phyloP scores from a whole-genome alignment of 2,113 vertebrate species.

The Megaceryle maxima region DNA sequence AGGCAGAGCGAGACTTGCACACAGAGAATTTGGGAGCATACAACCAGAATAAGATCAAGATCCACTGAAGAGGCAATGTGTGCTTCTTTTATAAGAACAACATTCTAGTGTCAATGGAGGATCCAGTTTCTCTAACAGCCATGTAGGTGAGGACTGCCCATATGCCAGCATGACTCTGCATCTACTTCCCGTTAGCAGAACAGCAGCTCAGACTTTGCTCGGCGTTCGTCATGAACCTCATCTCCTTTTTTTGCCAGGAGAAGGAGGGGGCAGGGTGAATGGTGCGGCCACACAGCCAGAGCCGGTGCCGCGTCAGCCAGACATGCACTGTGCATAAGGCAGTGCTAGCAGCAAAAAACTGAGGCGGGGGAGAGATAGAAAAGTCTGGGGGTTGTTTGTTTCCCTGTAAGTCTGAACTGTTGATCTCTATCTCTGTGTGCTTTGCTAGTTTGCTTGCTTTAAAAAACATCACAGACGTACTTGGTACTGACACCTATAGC shows the following conservation, averaged over 20 bases:
- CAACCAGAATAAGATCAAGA: not conserved
- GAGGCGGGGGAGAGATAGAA: not conserved
- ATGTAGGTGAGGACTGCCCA: slow-evolving; percentile 39
- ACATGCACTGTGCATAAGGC: not conserved
- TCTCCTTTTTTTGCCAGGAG: slow-evolving; percentile 27
- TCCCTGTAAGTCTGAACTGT: not conserved
- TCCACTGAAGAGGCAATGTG: not conserved
- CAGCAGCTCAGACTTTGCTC: slow-evolving; percentile 10
- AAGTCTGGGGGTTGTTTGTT: not conserved
- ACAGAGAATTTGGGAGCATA: not conserved
- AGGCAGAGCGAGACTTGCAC: not conserved
- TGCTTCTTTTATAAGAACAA: not conserved
- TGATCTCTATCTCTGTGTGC: slow-evolving; percentile 15
- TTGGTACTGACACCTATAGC: slow-evolving; percentile 16
- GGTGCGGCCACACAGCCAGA: not conserved
- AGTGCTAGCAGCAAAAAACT: not conserved
- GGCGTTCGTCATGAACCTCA: not conserved
- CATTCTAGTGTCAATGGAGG: not conserved
- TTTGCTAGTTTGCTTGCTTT: not conserved
- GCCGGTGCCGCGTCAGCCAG: not conserved
- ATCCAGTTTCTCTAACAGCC: slow-evolving; percentile 16
- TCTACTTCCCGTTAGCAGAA: slow-evolving; percentile 24
- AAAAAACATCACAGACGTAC: not conserved
- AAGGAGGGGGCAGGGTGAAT: slow-evolving; percentile 48
- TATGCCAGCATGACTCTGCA: slow-evolving; percentile 57